These are phyloP conservation scores for Tenthredo amoena DNA, from an alignment of 2,888 invertebrate species.

Conservation along the genomic window DNA sequence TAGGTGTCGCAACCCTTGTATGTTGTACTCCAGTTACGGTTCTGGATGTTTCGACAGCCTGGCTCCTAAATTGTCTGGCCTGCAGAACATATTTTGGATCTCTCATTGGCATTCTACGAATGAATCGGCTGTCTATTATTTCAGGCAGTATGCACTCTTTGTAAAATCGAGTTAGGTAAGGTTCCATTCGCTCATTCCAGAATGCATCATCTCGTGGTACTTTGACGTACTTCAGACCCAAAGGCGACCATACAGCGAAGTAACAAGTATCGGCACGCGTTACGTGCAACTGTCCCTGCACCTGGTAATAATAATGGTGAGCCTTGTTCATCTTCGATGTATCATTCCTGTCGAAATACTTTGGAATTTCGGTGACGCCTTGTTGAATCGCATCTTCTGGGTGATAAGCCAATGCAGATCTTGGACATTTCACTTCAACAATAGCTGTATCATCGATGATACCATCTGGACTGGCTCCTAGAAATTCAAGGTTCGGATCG, in stretches of 20 bases:
- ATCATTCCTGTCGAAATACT: conserved; percentile 42
- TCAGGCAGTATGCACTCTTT: conserved; percentile 54
- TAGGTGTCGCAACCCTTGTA: too few relatives aligned
- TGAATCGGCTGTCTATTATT: conserved; percentile 41
- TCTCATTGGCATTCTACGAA: conserved; percentile 56
- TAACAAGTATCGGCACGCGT: conserved; percentile 47
- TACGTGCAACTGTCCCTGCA: conserved; percentile 55
- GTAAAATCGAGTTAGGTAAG: conserved; percentile 48
- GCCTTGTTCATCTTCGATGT: conserved; percentile 44
- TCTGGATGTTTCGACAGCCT: not conserved
- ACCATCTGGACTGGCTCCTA: conserved; percentile 63
- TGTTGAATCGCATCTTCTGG: conserved; percentile 44
- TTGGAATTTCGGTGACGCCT: conserved; percentile 14
- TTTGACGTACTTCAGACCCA: conserved; percentile 41
- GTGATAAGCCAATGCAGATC: conserved; percentile 42
- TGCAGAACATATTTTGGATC: conserved; percentile 57
- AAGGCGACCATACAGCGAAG: conserved; percentile 49
- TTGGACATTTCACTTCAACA: conserved; percentile 57
- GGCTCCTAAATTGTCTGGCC: conserved; percentile 20
- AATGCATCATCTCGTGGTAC: conserved; percentile 55
- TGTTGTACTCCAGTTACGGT: too few relatives aligned
- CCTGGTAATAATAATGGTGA: conserved; percentile 54
- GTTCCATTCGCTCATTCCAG: conserved; percentile 58
- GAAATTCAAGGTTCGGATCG: conserved; percentile 57
- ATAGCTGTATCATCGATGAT: conserved; percentile 59